phyloP scores from a whole-genome alignment of 64 coral and sea anemone genomes.

The Pocillopora damicornis region DNA sequence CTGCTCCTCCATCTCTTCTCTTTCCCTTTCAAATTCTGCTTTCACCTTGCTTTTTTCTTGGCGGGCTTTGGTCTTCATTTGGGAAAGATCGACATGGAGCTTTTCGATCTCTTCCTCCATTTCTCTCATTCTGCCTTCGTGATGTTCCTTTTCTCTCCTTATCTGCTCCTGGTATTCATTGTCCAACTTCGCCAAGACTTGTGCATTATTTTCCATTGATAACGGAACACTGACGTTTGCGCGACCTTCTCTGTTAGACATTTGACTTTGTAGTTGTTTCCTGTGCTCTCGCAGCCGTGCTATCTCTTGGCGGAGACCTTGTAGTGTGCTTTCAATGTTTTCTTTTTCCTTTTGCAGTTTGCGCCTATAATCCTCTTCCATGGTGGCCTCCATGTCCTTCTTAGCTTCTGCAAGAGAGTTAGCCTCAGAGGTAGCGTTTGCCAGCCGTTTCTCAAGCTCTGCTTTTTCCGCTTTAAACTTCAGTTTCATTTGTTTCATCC shows the following conservation, averaged over 20 bases:
- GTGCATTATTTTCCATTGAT: background rate
- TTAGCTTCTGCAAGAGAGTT: constrained; percentile 49
- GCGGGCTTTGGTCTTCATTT: constrained; percentile 55
- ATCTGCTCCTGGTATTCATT: constrained; percentile 67
- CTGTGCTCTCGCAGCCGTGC: constrained; percentile 56
- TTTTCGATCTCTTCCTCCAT: constrained; percentile 55
- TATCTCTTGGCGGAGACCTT: constrained; percentile 67
- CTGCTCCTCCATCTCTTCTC: constrained; percentile 60
- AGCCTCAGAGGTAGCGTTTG: constrained; percentile 52
- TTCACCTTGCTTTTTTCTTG: constrained; percentile 57
- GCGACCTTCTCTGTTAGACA: constrained; percentile 29
- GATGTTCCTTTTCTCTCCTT: constrained; percentile 64
- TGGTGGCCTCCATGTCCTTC: constrained; percentile 28
- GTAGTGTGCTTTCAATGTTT: constrained; percentile 77
- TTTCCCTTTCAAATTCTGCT: constrained; percentile 73
- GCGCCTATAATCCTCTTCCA: constrained; percentile 51
- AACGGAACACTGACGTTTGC: background rate
- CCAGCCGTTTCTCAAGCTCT: constrained; percentile 53
- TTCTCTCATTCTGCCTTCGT: constrained; percentile 40
- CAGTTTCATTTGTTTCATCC: constrained; percentile 39
- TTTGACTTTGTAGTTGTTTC: constrained; percentile 63
- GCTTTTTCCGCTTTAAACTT: constrained; percentile 73
- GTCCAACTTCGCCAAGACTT: constrained; percentile 48
- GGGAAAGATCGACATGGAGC: constrained; percentile 53
- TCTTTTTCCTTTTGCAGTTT: constrained; percentile 74